These are phyloP conservation scores for Bergia puertoricense DNA, from an alignment of 92 coral and sea anemone species.

Conservation along the genomic window DNA sequence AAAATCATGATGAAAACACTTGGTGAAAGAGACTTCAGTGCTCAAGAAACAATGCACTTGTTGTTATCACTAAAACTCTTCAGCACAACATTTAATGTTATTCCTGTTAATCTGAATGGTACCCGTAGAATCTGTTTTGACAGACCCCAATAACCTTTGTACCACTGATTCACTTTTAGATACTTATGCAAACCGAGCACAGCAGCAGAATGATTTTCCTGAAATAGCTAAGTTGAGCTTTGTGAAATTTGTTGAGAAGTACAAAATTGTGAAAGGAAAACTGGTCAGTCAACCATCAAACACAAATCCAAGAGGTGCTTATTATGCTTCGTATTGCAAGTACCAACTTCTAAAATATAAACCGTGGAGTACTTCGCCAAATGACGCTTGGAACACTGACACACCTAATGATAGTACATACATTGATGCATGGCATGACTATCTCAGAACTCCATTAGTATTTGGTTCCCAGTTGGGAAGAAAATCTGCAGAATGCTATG, in stretches of 20 bases:
- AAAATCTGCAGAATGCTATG: too few relatives aligned
- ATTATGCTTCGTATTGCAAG: too few relatives aligned
- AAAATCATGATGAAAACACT: slow-evolving; percentile 39
- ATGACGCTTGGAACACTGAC: too few relatives aligned
- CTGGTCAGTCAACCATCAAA: too few relatives aligned
- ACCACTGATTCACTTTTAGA: slow-evolving; percentile 55
- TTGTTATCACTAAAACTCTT: slow-evolving; percentile 47
- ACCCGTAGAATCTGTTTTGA: slow-evolving; percentile 3
- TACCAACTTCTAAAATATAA: too few relatives aligned
- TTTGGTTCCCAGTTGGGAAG: too few relatives aligned
- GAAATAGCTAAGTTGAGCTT: slow-evolving; percentile 42
- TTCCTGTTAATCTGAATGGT: slow-evolving; percentile 46
- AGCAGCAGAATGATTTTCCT: slow-evolving; percentile 43
- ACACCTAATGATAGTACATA: too few relatives aligned
- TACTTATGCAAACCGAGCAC: slow-evolving; percentile 50
- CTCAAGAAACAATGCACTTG: slow-evolving; percentile 69
- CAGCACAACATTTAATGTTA: slow-evolving; percentile 39
- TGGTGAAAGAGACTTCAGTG: slow-evolving; percentile 64
- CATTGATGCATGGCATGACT: too few relatives aligned
- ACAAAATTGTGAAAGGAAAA: neutral
- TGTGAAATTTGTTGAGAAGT: slow-evolving; percentile 35
- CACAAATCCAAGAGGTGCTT: too few relatives aligned
- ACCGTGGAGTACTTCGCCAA: too few relatives aligned
- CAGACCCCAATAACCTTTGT: slow-evolving; percentile 34
- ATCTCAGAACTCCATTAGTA: too few relatives aligned